Evolutionary conservation across 2,797 vertebrate genomes (phyloP).

Genomic region (Myoxocephalus aenaeus): DNA sequence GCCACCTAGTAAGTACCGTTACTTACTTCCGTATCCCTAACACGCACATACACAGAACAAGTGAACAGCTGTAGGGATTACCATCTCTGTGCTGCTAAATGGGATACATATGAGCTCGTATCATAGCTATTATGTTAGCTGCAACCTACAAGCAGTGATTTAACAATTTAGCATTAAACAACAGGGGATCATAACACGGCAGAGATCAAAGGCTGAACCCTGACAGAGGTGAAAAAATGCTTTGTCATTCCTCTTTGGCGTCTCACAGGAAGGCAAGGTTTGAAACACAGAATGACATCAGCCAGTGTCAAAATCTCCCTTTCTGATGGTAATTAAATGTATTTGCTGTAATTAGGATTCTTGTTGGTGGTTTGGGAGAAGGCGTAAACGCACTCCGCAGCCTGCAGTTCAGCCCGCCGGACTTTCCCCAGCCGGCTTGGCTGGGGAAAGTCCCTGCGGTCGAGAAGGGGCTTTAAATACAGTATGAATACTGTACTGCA

Average conservation of each 20-base stretch:
- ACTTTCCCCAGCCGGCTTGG: too few relatives aligned
- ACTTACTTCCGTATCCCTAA: background rate
- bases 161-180: background rate
- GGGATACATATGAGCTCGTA: background rate
- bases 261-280: slow-evolving; percentile 16
- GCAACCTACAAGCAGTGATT: slow-evolving; percentile 12
- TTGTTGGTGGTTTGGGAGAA: background rate
- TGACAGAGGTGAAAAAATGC: slow-evolving; percentile 5
- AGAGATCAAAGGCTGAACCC: slow-evolving; percentile 33
- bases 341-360: slow-evolving; percentile 33
- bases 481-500: too few relatives aligned
- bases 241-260: slow-evolving; percentile 18
- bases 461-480: too few relatives aligned
- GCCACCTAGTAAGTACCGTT: slow-evolving; percentile 94
- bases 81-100: background rate
- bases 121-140: background rate
- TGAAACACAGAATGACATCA: slow-evolving; percentile 14
- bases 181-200: slow-evolving; percentile 3
- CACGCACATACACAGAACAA: background rate
- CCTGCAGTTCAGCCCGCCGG: too few relatives aligned
- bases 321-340: slow-evolving; percentile 9
- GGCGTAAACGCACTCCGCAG: too few relatives aligned
- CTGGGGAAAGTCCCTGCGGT: too few relatives aligned
- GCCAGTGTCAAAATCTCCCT: slow-evolving; percentile 25
- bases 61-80: background rate